Conservation (phyloP, 2,113 vertebrate genomes). For the Progne subis region DNA sequence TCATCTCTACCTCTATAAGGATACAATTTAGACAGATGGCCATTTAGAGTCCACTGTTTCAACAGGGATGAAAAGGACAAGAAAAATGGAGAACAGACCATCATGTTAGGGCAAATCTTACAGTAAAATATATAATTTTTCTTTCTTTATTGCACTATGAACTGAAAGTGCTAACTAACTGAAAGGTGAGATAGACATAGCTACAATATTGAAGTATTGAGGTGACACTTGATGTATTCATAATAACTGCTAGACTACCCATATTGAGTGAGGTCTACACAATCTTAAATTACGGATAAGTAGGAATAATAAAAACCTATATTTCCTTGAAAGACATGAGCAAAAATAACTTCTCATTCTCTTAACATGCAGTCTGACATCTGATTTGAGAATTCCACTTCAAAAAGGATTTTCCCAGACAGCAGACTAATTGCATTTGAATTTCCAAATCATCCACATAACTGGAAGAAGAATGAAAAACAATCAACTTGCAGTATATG, state of each 20-base stretch:
- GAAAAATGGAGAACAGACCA: not conserved
- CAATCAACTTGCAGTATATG: not conserved
- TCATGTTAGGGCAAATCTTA: not conserved
- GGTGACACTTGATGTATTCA: not conserved
- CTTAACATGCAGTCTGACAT: not conserved
- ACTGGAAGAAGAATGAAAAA: not conserved
- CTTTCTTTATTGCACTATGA: not conserved
- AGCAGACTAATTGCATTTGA: not conserved
- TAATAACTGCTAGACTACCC: not conserved
- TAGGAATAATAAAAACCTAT: not conserved
- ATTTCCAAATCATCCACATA: not conserved
- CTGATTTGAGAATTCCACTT: not conserved
- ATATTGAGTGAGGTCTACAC: not conserved
- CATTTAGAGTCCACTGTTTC: conserved; percentile 63
- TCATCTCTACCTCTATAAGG: conserved; percentile 6
- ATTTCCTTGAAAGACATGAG: not conserved
- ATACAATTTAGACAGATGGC: conserved; percentile 60
- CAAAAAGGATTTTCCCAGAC: not conserved
- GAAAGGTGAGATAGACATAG: not conserved
- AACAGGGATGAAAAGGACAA: not conserved
- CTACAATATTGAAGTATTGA: not conserved
- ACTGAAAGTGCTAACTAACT: not conserved
- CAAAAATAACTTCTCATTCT: not conserved
- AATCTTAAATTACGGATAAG: not conserved
- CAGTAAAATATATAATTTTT: not conserved